These are phyloP conservation scores for Cavia porcellus DNA, from an alignment of 2,113 vertebrate species.

Conservation along the genomic window DNA sequence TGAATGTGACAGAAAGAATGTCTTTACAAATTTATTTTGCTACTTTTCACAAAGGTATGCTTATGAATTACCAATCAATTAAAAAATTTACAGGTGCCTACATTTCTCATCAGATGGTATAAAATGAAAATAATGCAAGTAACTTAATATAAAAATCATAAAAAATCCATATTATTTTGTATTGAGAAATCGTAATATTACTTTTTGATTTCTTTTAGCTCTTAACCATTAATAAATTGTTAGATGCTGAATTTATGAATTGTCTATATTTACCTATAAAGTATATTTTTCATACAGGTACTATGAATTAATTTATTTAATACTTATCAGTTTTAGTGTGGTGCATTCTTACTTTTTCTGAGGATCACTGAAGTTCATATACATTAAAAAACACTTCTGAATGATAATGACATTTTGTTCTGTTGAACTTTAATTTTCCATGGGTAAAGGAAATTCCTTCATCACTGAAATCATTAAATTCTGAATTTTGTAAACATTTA, in stretches of 20 bases:
- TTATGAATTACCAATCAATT: neutral
- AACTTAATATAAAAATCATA: neutral
- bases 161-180: neutral
- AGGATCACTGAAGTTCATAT: neutral
- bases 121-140: neutral
- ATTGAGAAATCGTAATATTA: neutral
- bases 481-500: neutral
- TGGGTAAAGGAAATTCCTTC: neutral
- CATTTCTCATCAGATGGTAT: neutral
- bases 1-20: neutral
- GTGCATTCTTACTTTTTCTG: neutral
- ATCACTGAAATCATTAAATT: neutral
- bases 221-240: neutral
- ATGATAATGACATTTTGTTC: neutral
- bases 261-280: neutral
- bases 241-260: neutral
- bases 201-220: neutral
- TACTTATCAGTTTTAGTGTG: neutral
- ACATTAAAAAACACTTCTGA: neutral
- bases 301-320: neutral
- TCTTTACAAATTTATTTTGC: neutral
- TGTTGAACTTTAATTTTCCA: neutral
- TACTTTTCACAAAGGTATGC: neutral
- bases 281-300: neutral
- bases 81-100: neutral